Evolutionary conservation across 2,888 invertebrate genomes (phyloP).

Genomic region (Tuberolachnus salignus): DNA sequence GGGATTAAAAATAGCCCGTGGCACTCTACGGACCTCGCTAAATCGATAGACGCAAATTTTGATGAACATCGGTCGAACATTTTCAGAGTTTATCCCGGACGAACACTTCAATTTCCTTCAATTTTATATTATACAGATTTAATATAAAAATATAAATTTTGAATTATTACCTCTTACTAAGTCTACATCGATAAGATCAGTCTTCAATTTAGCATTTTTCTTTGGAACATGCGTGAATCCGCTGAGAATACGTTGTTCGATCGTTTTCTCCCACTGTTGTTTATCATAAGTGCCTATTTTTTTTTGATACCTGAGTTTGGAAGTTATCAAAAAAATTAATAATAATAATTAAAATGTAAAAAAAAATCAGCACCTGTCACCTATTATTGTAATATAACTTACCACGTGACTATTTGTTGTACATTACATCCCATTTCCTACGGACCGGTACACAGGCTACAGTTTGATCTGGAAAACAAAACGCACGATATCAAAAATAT

Average conservation of each 20-base stretch:
- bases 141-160: no score
- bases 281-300: constrained; percentile 97
- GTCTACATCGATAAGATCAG: constrained; percentile 94
- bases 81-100: no score
- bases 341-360: background rate
- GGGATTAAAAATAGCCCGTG: no score
- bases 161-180: constrained; percentile 80
- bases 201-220: constrained; percentile 80
- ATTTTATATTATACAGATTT: no score
- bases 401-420: constrained; percentile 61
- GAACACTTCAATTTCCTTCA: no score
- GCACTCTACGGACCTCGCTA: no score
- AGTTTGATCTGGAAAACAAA: constrained; percentile 43
- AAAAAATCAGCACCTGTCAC: background rate
- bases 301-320: constrained; percentile 81
- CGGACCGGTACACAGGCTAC: constrained; percentile 36
- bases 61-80: no score
- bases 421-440: constrained; percentile 60
- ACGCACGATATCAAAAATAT: background rate
- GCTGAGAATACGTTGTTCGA: constrained; percentile 87
- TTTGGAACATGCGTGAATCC: constrained; percentile 82
- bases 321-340: background rate
- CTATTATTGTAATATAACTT: constrained; percentile 55
- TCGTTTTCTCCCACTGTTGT: constrained; percentile 95
- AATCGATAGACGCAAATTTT: no score